Percentiles rank a stretch among this genome's conserved stretches.
phyloP scores from a whole-genome alignment of 2,888 invertebrate genomes.

The Yponomeuta plumbellus region DNA sequence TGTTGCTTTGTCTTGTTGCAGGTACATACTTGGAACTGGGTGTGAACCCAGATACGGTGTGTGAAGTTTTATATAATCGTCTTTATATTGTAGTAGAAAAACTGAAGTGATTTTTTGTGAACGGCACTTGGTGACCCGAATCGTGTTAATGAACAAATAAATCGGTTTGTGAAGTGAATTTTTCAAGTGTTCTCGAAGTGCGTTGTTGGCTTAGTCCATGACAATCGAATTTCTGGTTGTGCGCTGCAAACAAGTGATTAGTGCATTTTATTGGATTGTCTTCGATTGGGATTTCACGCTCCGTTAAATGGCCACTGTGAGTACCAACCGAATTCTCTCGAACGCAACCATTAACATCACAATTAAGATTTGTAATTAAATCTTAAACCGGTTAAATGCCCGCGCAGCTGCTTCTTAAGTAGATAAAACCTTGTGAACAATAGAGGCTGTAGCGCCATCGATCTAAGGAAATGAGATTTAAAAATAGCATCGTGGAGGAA shows the following conservation, averaged over 20 bases:
- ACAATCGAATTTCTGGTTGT: slow-evolving; percentile 41
- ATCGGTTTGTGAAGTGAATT: slow-evolving; percentile 43
- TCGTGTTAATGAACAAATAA: slow-evolving; percentile 35
- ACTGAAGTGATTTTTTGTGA: slow-evolving; percentile 42
- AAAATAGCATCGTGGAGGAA: not conserved
- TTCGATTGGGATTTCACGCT: slow-evolving; percentile 47
- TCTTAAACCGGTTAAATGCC: not conserved
- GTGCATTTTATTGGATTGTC: slow-evolving; percentile 63
- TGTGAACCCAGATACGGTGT: slow-evolving; percentile 71
- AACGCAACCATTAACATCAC: not conserved
- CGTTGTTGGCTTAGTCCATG: slow-evolving; percentile 41
- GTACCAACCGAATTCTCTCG: slow-evolving; percentile 30
- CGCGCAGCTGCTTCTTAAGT: not conserved
- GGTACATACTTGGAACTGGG: slow-evolving; percentile 70
- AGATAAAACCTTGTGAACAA: not conserved
- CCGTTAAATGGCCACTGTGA: slow-evolving; percentile 59
- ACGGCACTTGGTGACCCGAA: not conserved
- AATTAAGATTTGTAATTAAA: not conserved
- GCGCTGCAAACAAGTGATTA: slow-evolving; percentile 54
- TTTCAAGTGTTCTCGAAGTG: slow-evolving; percentile 37
- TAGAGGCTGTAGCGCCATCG: not conserved
- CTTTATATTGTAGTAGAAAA: slow-evolving; percentile 49
- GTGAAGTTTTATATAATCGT: slow-evolving; percentile 72
- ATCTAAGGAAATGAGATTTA: not conserved
- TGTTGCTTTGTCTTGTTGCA: slow-evolving; percentile 73